A percentile compares a stretch with the other conserved stretches of the same genome.
phyloP scores from a whole-genome alignment of 2,888 invertebrate genomes.

The Tipula unca region DNA sequence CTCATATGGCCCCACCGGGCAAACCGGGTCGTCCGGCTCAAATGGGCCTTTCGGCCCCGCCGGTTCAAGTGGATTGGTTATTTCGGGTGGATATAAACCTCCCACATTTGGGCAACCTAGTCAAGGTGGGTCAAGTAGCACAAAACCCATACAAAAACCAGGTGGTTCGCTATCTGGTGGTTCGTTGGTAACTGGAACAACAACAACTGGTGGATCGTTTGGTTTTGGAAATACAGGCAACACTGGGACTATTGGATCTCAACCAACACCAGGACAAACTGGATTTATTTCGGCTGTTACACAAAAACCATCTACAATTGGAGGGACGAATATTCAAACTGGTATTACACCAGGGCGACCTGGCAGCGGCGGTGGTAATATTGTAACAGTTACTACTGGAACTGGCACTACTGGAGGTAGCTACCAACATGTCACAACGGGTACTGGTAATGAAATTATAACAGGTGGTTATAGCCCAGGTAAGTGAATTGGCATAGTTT shows the following conservation, averaged over 20 bases:
- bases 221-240: background rate
- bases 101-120: conserved; percentile 34
- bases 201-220: background rate
- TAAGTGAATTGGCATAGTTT: background rate
- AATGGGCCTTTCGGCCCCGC: no score
- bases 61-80: no score
- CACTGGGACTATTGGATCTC: no score
- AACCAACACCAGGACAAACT: background rate
- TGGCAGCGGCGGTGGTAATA: conserved; percentile 22
- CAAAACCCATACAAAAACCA: background rate
- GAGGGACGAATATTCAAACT: no score
- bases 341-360: conserved; percentile 39
- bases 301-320: conserved; percentile 33
- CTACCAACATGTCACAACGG: background rate
- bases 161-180: conserved; percentile 30
- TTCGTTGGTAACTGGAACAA: no score
- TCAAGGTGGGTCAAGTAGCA: background rate
- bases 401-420: background rate
- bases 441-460: background rate
- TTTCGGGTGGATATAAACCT: conserved; percentile 28
- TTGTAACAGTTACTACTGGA: background rate
- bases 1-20: conserved; percentile 32
- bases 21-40: no score
- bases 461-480: background rate
- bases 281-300: conserved; percentile 24